These are phyloP conservation scores for Propithecus deckenii DNA, from an alignment of 2,797 vertebrate species.

Conservation along the genomic window DNA sequence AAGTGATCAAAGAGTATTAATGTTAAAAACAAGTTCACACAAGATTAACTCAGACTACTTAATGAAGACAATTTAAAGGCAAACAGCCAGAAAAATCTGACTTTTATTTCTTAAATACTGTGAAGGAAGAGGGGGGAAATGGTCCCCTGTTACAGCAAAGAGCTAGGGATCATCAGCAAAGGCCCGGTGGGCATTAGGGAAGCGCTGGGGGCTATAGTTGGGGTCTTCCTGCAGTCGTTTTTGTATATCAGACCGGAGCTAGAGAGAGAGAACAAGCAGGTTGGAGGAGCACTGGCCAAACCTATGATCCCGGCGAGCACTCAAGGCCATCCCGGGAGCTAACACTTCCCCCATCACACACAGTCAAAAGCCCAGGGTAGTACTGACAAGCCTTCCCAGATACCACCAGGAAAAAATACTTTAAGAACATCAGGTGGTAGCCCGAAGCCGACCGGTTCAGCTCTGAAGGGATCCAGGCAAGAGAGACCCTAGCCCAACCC, in stretches of 20 bases:
- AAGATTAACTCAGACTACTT: neutral
- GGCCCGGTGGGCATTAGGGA: slow-evolving; percentile 92
- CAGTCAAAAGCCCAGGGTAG: neutral
- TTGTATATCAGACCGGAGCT: slow-evolving; percentile 93
- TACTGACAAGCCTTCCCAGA: slow-evolving; percentile 50
- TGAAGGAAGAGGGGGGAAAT: slow-evolving; percentile 56
- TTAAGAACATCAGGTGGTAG: neutral
- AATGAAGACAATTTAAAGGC: slow-evolving; percentile 17
- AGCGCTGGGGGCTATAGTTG: slow-evolving; percentile 91
- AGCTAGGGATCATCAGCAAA: slow-evolving; percentile 90
- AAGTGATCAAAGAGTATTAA: neutral
- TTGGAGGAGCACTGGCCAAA: neutral
- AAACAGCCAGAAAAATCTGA: slow-evolving; percentile 78
- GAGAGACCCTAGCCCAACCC: slow-evolving; percentile 43
- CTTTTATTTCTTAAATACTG: slow-evolving; percentile 83
- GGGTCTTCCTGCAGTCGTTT: slow-evolving; percentile 92
- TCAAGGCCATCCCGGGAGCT: slow-evolving; percentile 1
- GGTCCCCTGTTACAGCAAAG: slow-evolving; percentile 44
- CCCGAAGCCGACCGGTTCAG: slow-evolving; percentile 3
- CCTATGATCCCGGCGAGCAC: neutral
- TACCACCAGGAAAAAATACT: neutral
- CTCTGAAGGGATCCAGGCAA: neutral
- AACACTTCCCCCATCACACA: slow-evolving; percentile 5
- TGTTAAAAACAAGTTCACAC: neutral
- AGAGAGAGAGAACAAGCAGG: slow-evolving; percentile 41